Evolutionary conservation across 30 jellyfish, hydroid and myxozoan genomes (phyloP), one percentile per base, ranked within the genome.

Genomic region (Pseudorhiza aurosa): DNA sequence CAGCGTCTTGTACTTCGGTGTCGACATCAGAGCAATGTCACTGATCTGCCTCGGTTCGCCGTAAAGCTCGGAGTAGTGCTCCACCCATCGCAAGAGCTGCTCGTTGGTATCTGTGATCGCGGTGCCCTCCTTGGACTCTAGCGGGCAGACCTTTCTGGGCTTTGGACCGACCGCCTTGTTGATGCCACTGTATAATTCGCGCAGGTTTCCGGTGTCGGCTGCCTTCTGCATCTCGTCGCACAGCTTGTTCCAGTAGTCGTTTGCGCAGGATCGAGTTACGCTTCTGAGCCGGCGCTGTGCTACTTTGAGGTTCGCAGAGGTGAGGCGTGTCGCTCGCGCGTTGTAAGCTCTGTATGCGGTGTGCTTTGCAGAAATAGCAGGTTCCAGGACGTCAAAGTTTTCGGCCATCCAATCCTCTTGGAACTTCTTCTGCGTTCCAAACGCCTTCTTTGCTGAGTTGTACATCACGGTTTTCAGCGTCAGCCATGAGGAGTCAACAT

Each of bases 331-430:
- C 60, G 15, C 19, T 4, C 19, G 60, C 60, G 15, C 60, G 15
- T 11, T 11, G 60, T 11, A 46, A 46, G 79, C 58, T 5, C 57
- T 21, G n/a, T n/a, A n/a, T n/a, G n/a, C n/a, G n/a, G n/a, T n/a
- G 17, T 67, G 33, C 58, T 65, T 65, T 36, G 27, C 58, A 11
- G 27, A 24, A 65, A 65, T 17, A 65, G 32, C 17, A 24, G 58
- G 79, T 30, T 5, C 44, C 15, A 36, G 79, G 37, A 17, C 15
- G 17, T 17, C 28, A 22, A 67, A 25, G 55, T 65, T 65, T 65
- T 28, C 26, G 68, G 27, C 72, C 44, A n/a, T 24, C 79, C 25
- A 65, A n/a, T 65, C 79, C 17, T 24, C 79, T 24, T 35, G 27
- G 27, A 24, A 5, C 79, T 35, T 65, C 32, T 27, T 43, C 44